A percentile compares a stretch with the other conserved stretches of the same genome.
phyloP scores from a whole-genome alignment of 2,888 invertebrate species.

The Cyrtodaria siliqua region DNA sequence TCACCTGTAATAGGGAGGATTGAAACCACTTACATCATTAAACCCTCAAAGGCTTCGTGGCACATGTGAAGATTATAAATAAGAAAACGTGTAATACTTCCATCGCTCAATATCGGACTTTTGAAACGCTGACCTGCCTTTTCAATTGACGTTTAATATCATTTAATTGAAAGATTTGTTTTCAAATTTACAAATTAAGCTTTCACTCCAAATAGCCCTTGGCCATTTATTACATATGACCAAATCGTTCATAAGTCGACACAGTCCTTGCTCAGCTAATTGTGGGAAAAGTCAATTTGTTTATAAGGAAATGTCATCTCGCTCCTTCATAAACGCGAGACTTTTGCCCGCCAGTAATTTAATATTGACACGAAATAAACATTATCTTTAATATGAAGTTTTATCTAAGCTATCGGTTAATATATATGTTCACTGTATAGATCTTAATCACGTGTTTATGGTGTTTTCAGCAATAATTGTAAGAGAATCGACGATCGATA shows the following conservation, averaged over 20 bases:
- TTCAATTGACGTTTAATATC: no score
- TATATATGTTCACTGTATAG: slow-evolving; percentile 8
- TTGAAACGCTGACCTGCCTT: no score
- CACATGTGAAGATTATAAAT: no score
- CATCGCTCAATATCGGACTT: no score
- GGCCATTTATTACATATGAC: slow-evolving; percentile 21
- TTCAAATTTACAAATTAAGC: slow-evolving; percentile 36
- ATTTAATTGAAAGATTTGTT: slow-evolving; percentile 18
- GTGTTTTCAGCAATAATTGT: slow-evolving; percentile 25
- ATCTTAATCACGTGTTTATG: slow-evolving; percentile 33
- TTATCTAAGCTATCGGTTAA: slow-evolving; percentile 10
- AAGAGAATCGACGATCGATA: no score
- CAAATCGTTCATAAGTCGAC: slow-evolving; percentile 1
- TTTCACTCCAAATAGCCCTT: slow-evolving; percentile 20
- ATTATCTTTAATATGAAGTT: slow-evolving; percentile 37
- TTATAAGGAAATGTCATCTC: slow-evolving; percentile 49
- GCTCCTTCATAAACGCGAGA: slow-evolving; percentile 32
- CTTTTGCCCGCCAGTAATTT: slow-evolving; percentile 25
- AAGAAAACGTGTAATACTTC: no score
- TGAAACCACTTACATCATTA: no score
- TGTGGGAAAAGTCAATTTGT: slow-evolving; percentile 54
- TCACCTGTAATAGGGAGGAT: no score
- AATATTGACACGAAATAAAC: slow-evolving; percentile 35
- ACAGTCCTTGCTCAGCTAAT: slow-evolving; percentile 10
- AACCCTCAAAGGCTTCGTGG: no score